Percentiles rank a stretch among this genome's conserved stretches.
Conservation (phyloP, 2,113 vertebrate species). For the Tor tambroides region DNA sequence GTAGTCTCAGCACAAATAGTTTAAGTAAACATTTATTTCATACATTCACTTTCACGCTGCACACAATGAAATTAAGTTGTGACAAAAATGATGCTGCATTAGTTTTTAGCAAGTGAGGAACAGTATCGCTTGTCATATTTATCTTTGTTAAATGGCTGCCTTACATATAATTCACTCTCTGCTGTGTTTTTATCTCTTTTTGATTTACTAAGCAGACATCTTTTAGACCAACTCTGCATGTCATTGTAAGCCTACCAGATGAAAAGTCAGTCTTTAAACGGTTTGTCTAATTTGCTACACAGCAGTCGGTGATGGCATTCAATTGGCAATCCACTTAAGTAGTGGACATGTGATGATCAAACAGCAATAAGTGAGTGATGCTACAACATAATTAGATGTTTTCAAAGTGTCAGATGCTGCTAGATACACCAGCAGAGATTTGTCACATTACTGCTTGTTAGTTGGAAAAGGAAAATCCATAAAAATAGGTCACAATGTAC, state of each 20-base stretch:
- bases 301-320: background rate
- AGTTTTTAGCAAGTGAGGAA: too few relatives aligned
- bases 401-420: constrained; percentile 45
- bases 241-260: constrained; percentile 19
- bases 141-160: background rate
- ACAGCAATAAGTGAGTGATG: constrained; percentile 35
- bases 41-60: background rate
- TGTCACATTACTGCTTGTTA: constrained; percentile 36
- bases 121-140: background rate
- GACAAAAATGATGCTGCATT: background rate
- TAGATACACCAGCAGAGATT: constrained; percentile 33
- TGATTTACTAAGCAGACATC: constrained; percentile 13
- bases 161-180: background rate
- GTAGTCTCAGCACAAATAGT: background rate
- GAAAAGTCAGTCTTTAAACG: constrained; percentile 39
- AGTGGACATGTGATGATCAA: constrained; percentile 50
- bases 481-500: background rate
- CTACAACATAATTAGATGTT: constrained; percentile 43
- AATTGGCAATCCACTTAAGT: constrained; percentile 33
- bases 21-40: background rate
- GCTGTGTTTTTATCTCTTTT: background rate
- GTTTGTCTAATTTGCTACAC: constrained; percentile 22
- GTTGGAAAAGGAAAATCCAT: background rate
- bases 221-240: constrained; percentile 31
- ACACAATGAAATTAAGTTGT: background rate